phyloP scores from a whole-genome alignment of 2,888 invertebrate genomes.

The Cephus spinipes region DNA sequence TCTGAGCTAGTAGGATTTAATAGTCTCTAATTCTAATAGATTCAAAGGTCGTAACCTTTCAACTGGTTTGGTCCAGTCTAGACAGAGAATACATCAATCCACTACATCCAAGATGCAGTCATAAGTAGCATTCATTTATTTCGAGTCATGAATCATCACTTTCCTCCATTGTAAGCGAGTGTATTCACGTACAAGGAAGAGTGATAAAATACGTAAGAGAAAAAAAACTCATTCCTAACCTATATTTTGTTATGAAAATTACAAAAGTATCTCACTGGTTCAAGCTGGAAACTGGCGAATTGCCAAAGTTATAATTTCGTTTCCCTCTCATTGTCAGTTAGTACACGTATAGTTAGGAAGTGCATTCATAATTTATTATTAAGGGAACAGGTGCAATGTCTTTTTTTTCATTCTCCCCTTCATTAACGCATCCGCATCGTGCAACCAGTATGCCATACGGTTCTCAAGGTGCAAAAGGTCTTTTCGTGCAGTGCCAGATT shows the following conservation, averaged over 20 bases:
- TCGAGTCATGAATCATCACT: neutral
- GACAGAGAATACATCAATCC: neutral
- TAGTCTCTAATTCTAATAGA: conserved; percentile 1
- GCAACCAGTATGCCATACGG: neutral
- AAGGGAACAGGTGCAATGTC: neutral
- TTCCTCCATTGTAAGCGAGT: neutral
- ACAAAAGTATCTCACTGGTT: neutral
- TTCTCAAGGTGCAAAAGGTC: neutral
- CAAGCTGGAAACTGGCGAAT: neutral
- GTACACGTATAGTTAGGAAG: neutral
- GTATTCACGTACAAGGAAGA: neutral
- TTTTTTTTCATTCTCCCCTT: neutral
- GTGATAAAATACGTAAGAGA: too few species aligned
- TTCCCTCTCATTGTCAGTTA: neutral
- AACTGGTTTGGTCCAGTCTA: conserved; percentile 26
- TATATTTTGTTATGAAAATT: neutral
- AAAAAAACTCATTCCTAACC: too few species aligned
- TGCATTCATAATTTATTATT: neutral
- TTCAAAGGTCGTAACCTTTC: conserved; percentile 31
- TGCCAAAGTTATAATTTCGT: neutral
- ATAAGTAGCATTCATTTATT: neutral
- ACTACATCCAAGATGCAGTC: neutral
- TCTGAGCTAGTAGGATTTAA: neutral
- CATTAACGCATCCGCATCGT: neutral
- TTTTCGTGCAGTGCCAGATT: neutral